A percentile compares a stretch with the other conserved stretches of the same genome.
Conservation (phyloP, 2,113 vertebrate genomes). For the Pao palembangensis region DNA sequence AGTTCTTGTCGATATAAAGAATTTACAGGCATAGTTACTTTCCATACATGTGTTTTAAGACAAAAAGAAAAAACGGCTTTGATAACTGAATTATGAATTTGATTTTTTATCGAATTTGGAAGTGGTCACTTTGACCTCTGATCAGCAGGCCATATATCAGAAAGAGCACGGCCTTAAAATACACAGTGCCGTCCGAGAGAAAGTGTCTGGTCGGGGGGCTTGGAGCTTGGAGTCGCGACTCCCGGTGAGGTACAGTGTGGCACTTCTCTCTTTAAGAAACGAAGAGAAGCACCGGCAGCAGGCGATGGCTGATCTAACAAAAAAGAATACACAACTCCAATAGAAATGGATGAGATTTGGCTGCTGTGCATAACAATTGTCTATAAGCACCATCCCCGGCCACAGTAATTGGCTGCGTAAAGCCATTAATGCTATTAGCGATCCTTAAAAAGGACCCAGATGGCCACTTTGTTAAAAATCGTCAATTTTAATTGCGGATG, state of each 20-base stretch:
- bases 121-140: conserved; percentile 4
- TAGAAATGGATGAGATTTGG: conserved; percentile 54
- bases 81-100: background rate
- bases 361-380: conserved; percentile 46
- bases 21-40: too few relatives aligned
- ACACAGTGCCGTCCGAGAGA: conserved; percentile 44
- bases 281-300: conserved; percentile 39
- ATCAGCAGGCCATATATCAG: conserved; percentile 34
- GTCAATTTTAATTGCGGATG: conserved; percentile 4
- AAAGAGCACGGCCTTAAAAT: conserved; percentile 59
- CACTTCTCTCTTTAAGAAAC: conserved; percentile 44
- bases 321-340: conserved; percentile 50
- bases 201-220: conserved; percentile 7
- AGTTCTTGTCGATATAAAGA: background rate
- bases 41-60: too few relatives aligned
- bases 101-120: background rate
- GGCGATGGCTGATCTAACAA: conserved; percentile 14
- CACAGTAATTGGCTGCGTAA: conserved; percentile 31
- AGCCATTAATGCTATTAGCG: conserved; percentile 32
- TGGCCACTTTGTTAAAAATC: conserved; percentile 26
- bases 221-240: conserved; percentile 25
- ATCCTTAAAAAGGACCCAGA: conserved; percentile 22
- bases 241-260: conserved; percentile 52
- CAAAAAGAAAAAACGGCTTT: too few relatives aligned
- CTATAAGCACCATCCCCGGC: conserved; percentile 19